phyloP scores from a whole-genome alignment of 1,140 invertebrate genomes.

The Tyrophagus putrescentiae region DNA sequence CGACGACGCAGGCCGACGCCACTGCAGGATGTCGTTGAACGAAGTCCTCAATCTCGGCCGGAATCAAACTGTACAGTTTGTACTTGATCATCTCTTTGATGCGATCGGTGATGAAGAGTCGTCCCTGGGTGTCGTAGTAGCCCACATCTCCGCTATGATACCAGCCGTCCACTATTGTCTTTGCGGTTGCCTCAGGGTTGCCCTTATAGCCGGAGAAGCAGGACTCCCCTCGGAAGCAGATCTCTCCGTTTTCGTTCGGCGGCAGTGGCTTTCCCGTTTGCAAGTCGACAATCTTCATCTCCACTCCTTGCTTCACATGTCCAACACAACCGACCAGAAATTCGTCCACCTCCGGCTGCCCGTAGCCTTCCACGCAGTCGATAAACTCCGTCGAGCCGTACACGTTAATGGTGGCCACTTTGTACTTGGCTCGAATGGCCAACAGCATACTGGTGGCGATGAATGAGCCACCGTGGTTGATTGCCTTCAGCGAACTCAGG shows the following conservation, averaged over 20 bases:
- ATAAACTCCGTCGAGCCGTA: background rate
- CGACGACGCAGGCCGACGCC: background rate
- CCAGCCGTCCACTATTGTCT: conserved; percentile 35
- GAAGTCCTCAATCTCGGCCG: background rate
- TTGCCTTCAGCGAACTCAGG: background rate
- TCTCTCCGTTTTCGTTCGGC: conserved; percentile 5
- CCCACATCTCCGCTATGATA: conserved; percentile 39
- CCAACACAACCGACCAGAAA: background rate
- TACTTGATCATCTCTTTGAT: conserved; percentile 21
- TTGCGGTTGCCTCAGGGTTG: conserved; percentile 31
- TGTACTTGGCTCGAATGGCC: background rate
- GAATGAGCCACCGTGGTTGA: background rate
- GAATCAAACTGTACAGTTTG: background rate
- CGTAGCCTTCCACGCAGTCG: background rate
- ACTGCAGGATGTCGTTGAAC: background rate
- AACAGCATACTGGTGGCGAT: background rate
- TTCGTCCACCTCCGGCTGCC: background rate
- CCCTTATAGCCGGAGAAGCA: background rate
- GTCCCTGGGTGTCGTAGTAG: conserved; percentile 25
- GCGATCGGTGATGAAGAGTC: conserved; percentile 26
- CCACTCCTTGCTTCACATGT: background rate
- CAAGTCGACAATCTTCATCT: background rate
- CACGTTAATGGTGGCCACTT: background rate
- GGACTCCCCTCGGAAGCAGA: background rate
- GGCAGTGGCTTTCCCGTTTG: background rate